Evolutionary conservation across 2,113 vertebrate species (phyloP).

Genomic region (Oriolus oriolus): DNA sequence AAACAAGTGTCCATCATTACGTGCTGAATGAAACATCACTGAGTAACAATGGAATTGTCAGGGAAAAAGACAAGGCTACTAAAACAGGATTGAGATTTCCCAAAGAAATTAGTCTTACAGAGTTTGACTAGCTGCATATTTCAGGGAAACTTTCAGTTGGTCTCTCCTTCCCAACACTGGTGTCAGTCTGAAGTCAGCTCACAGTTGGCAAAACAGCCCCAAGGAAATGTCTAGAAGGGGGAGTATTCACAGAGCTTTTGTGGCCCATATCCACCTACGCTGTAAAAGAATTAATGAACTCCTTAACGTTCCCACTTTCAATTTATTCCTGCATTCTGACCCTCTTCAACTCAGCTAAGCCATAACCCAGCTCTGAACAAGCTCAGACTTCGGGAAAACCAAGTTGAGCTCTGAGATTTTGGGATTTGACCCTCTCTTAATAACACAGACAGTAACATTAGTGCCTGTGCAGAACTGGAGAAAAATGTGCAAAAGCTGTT

Average conservation of each 20-base stretch:
- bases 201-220: neutral
- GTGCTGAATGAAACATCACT: neutral
- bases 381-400: neutral
- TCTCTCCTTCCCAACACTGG: neutral
- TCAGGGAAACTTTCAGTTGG: neutral
- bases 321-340: neutral
- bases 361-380: neutral
- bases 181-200: neutral
- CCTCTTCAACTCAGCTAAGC: neutral
- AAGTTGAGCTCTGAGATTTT: neutral
- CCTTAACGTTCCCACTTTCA: neutral
- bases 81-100: neutral
- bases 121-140: neutral
- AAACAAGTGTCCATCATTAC: neutral
- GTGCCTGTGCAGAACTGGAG: neutral
- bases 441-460: neutral
- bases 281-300: neutral
- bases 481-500: neutral
- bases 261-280: neutral
- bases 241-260: neutral
- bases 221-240: neutral
- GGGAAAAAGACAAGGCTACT: neutral
- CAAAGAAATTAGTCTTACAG: neutral
- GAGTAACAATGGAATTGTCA: neutral
- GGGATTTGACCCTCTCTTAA: neutral